phyloP scores from a whole-genome alignment of 2,113 vertebrate species.

The Hydrochoerus hydrochaeris region DNA sequence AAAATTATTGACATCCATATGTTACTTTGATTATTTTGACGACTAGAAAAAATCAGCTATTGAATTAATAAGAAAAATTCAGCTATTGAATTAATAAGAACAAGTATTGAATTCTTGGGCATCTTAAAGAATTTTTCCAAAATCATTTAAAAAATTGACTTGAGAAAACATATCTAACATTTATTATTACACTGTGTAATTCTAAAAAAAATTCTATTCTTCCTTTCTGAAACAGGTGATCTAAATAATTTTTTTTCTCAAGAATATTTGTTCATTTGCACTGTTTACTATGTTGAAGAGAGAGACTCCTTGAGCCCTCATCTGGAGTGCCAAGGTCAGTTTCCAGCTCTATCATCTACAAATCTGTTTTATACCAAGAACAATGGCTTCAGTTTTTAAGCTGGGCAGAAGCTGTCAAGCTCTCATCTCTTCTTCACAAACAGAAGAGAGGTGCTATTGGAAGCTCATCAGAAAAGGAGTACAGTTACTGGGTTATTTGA shows the following conservation, averaged over 20 bases:
- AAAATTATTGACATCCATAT: neutral
- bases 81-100: neutral
- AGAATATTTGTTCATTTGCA: neutral
- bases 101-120: neutral
- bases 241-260: neutral
- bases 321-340: conserved; percentile 67
- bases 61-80: neutral
- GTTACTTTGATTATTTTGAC: neutral
- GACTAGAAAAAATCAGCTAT: neutral
- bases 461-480: conserved; percentile 73
- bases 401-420: conserved; percentile 76
- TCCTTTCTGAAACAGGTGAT: neutral
- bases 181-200: neutral
- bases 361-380: conserved; percentile 74
- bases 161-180: conserved; percentile 15
- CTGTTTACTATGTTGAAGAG: conserved; percentile 60
- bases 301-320: conserved; percentile 70
- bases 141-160: conserved; percentile 24
- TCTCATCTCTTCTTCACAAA: conserved; percentile 73
- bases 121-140: neutral
- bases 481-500: conserved; percentile 55
- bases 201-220: neutral
- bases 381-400: conserved; percentile 77
- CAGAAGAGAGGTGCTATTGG: conserved; percentile 65
- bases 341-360: conserved; percentile 72